Evolutionary conservation across 2,797 vertebrate species (phyloP), one percentile per base, ranked within the genome.

Genomic region (Labroides dimidiatus): DNA sequence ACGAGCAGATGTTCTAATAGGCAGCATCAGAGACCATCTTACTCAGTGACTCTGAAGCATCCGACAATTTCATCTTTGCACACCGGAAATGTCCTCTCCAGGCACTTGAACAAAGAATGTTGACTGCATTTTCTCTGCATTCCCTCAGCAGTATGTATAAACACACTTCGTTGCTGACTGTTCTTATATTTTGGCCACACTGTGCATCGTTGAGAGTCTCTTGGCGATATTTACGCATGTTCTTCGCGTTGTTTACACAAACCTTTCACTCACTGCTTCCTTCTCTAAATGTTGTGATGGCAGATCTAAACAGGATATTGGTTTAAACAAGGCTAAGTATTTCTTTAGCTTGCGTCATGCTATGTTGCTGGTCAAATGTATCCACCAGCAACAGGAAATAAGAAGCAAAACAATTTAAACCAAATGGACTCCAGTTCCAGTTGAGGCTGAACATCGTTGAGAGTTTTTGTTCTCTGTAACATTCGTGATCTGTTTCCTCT

Each of bases 301-400:
- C 75, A 54, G 66, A 54, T 80, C 81, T 78, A 93, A 93, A 92
- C 90, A 92, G 90, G 85, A 91, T 83, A 78, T 75, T 69, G 78
- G 61, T 64, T 48, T 77, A 48, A 54, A 45, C 10, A 4, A 50
- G 44, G 21, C 4, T 0, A 3, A 43, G 6, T 11, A 1, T 44
- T 43, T 56, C 23, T 59, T 55, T 37, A 23, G 5, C 44, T 61
- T 14, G 21, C 50, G 37, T 43, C 27, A 10, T 11, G 21, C 61
- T 68, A 37, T 62, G 30, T 45, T n/a, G 44, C 37, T 69, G 63
- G 48, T 76, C 33, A 60, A 4, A 43, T 36, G 12, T 21, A 20
- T 36, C 49, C 27, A 47, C n/a, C 53, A 43, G 23, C 50, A 8
- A 21, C 4, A 64, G 42, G 48, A 70, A 72, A 69, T 59, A 21